Evolutionary conservation across 2,113 vertebrate genomes (phyloP).

Genomic region (Takifugu flavidus): DNA sequence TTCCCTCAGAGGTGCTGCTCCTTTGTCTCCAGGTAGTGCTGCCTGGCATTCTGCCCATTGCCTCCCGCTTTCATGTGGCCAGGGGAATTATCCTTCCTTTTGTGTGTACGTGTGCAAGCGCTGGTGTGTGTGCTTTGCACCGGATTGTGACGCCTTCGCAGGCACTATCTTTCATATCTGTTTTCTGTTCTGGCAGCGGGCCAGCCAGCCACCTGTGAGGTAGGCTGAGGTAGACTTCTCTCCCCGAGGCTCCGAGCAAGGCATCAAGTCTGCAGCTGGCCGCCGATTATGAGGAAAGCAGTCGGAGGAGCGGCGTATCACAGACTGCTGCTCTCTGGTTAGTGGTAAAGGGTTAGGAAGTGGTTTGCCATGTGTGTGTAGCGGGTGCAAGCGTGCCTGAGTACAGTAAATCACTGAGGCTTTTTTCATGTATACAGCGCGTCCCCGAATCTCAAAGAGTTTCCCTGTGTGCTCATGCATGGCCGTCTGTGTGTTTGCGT

Average conservation of each 20-base stretch:
- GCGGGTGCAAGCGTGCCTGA: constrained; percentile 42
- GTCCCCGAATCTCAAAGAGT: constrained; percentile 38
- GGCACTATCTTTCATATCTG: constrained; percentile 67
- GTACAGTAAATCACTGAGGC: constrained; percentile 59
- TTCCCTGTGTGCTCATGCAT: constrained; percentile 42
- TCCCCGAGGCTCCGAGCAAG: constrained; percentile 58
- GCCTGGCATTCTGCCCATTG: constrained; percentile 72
- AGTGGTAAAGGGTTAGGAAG: constrained; percentile 67
- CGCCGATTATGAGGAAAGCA: constrained; percentile 58
- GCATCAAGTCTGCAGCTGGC: constrained; percentile 62
- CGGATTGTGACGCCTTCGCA: constrained; percentile 66
- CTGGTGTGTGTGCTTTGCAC: constrained; percentile 54
- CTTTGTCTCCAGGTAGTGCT: constrained; percentile 77
- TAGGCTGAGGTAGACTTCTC: constrained; percentile 30
- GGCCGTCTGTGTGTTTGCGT: constrained; percentile 45
- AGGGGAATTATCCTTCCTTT: constrained; percentile 71
- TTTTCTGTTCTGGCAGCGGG: constrained; percentile 58
- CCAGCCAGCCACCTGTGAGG: constrained; percentile 69
- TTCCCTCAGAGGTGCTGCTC: constrained; percentile 72
- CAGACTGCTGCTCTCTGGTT: constrained; percentile 60
- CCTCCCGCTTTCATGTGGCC: constrained; percentile 83
- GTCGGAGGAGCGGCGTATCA: constrained; percentile 54
- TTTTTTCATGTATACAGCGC: constrained; percentile 38
- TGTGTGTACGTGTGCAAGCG: constrained; percentile 32
- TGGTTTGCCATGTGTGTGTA: constrained; percentile 63